phyloP scores from a whole-genome alignment of 2,113 vertebrate genomes.

The Psittacus erithacus region DNA sequence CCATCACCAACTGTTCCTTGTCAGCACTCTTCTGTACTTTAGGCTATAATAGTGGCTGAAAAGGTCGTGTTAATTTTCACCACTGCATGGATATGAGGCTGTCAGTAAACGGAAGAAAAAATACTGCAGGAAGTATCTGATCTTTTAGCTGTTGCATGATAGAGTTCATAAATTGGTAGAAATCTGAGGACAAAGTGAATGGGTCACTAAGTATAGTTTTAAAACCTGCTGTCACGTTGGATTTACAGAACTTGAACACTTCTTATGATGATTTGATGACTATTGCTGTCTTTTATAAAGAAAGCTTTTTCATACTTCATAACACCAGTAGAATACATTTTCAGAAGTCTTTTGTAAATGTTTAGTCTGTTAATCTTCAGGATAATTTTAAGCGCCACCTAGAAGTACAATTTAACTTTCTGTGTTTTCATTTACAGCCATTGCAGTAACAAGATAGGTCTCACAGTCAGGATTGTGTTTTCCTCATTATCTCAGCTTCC shows the following conservation, averaged over 20 bases:
- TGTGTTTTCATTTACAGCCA: neutral
- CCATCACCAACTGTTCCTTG: neutral
- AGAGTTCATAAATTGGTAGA: neutral
- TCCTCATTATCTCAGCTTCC: slow-evolving; percentile 36
- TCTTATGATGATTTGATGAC: slow-evolving; percentile 25
- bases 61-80: slow-evolving; percentile 17
- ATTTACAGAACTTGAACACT: slow-evolving; percentile 28
- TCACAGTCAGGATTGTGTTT: neutral
- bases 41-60: neutral
- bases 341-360: slow-evolving; percentile 9
- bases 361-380: neutral
- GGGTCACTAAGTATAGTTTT: slow-evolving; percentile 31
- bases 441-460: neutral
- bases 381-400: slow-evolving; percentile 21
- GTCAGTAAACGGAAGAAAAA: slow-evolving; percentile 21
- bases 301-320: neutral
- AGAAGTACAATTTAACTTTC: neutral
- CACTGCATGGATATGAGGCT: neutral
- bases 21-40: neutral
- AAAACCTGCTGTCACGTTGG: slow-evolving; percentile 24
- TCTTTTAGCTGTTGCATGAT: neutral
- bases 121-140: neutral
- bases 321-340: neutral
- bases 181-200: neutral
- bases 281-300: neutral